phyloP scores from a whole-genome alignment of 92 coral and sea anemone species.

The Pocillopora meandrina region DNA sequence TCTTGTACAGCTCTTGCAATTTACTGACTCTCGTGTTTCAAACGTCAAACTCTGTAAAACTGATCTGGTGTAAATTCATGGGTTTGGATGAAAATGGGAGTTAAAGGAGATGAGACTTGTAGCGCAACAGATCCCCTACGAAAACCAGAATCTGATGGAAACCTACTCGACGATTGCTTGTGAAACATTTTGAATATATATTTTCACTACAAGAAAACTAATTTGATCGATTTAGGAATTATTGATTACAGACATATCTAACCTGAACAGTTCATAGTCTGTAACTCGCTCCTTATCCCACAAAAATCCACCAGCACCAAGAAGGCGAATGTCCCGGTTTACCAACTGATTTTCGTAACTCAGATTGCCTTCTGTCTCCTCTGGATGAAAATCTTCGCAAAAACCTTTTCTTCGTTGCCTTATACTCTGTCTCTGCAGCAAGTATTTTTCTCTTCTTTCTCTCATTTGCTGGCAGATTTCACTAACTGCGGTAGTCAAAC shows the following conservation, averaged over 20 bases:
- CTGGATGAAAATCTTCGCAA: conserved; percentile 48
- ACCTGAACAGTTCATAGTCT: conserved; percentile 87
- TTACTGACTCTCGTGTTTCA: no score
- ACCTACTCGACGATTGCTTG: no score
- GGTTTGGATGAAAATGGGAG: no score
- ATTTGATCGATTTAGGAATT: no score
- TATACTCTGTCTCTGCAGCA: conserved; percentile 52
- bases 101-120: no score
- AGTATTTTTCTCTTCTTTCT: conserved; percentile 52
- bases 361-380: conserved; percentile 36
- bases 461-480: conserved; percentile 77
- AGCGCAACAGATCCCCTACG: no score
- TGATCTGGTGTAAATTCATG: no score
- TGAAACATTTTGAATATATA: no score
- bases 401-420: conserved; percentile 50
- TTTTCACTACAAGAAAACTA: no score
- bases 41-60: no score
- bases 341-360: conserved; percentile 17
- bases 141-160: no score
- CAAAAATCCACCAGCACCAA: conserved; percentile 67
- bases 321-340: conserved; percentile 54
- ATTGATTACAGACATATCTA: not conserved
- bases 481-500: conserved; percentile 75
- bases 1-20: no score
- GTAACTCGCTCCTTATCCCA: conserved; percentile 86